These are phyloP conservation scores for Ischnura elegans DNA, from an alignment of 2,888 invertebrate genomes.

Conservation along the genomic window DNA sequence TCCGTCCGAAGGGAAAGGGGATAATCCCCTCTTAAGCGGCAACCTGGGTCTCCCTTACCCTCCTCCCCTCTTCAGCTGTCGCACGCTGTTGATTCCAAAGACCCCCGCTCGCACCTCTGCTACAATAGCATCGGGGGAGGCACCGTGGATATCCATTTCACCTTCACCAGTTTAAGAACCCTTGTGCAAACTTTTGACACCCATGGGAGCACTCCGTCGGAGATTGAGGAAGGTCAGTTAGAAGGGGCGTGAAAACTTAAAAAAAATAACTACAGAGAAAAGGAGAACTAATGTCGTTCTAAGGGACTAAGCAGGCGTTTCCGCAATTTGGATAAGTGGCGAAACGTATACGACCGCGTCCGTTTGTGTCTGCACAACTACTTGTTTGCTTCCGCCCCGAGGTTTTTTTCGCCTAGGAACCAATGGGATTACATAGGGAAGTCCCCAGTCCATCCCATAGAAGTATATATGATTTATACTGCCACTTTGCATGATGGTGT, in stretches of 20 bases:
- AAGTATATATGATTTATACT: no score
- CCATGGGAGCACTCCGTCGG: not conserved
- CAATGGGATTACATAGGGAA: no score
- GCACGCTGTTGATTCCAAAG: not conserved
- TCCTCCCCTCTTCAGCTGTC: not conserved
- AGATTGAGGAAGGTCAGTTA: not conserved
- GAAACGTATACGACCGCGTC: not conserved
- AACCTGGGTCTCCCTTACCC: no score
- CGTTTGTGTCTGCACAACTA: not conserved
- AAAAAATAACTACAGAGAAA: not conserved
- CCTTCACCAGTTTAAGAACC: not conserved
- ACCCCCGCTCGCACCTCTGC: not conserved
- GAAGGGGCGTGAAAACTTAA: not conserved
- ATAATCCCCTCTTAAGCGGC: no score
- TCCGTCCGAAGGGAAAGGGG: not conserved
- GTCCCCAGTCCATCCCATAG: no score
- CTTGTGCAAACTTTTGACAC: slow-evolving; percentile 14
- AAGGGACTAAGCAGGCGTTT: not conserved
- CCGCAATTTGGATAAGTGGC: not conserved
- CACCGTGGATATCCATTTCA: slow-evolving; percentile 14
- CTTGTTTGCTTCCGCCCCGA: not conserved
- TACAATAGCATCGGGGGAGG: not conserved
- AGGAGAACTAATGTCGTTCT: not conserved
- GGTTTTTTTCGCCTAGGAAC: no score
- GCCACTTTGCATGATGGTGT: no score